phyloP scores from a whole-genome alignment of 2,797 vertebrate species.

The Sebastes taczanowskii region DNA sequence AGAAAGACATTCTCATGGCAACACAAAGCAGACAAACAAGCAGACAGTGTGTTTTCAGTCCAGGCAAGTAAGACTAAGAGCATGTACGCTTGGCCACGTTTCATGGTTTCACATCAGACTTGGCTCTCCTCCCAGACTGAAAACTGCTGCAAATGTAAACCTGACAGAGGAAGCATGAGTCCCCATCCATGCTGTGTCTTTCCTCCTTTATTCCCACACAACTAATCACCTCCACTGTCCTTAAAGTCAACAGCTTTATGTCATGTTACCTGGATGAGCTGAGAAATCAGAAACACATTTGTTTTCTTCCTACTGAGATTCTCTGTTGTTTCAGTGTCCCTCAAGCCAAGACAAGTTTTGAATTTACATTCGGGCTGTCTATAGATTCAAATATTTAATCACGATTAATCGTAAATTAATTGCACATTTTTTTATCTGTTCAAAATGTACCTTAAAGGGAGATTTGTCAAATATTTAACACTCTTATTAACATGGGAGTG shows the following conservation, averaged over 20 bases:
- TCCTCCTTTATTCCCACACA: slow-evolving; percentile 1
- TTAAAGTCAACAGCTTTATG: not conserved
- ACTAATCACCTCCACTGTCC: slow-evolving; percentile 10
- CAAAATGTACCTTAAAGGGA: too few species aligned
- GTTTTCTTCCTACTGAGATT: too few species aligned
- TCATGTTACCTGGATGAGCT: slow-evolving; percentile 4
- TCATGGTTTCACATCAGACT: slow-evolving; percentile 28
- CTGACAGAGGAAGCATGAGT: not conserved
- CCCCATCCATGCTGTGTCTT: not conserved
- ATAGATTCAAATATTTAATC: too few species aligned
- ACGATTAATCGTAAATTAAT: too few species aligned
- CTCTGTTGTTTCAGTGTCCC: too few species aligned
- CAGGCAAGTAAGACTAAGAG: slow-evolving; percentile 6
- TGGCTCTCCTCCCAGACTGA: slow-evolving; percentile 27
- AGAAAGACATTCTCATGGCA: slow-evolving; percentile 57
- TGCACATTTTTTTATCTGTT: too few species aligned
- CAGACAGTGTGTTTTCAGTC: not conserved
- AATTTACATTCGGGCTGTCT: too few species aligned
- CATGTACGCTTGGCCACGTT: slow-evolving; percentile 15
- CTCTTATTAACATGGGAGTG: too few species aligned
- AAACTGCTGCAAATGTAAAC: slow-evolving; percentile 29
- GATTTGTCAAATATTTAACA: too few species aligned
- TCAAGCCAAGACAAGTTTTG: too few species aligned
- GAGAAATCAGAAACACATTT: too few species aligned
- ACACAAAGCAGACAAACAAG: slow-evolving; percentile 48